phyloP scores from a whole-genome alignment of 2,797 vertebrate genomes.

The Masticophis lateralis region DNA sequence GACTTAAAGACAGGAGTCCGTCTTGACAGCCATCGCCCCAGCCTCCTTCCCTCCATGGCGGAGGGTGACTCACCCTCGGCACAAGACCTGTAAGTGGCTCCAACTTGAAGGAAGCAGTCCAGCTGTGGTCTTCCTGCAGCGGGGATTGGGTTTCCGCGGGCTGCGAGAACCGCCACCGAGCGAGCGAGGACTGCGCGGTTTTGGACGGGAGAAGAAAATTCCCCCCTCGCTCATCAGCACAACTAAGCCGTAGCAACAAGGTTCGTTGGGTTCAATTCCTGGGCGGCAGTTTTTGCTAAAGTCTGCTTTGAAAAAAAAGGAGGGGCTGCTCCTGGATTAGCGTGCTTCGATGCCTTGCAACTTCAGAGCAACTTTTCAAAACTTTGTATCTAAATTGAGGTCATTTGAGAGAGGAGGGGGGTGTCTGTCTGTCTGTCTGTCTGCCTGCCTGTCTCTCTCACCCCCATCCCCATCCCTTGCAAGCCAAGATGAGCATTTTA shows the following conservation, averaged over 20 bases:
- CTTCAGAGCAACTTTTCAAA: slow-evolving; percentile 66
- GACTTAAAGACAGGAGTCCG: slow-evolving; percentile 27
- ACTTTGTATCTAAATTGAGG: slow-evolving; percentile 51
- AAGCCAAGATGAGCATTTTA: background rate
- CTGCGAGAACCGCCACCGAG: slow-evolving; percentile 48
- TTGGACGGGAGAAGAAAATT: slow-evolving; percentile 49
- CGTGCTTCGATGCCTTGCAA: slow-evolving; percentile 56
- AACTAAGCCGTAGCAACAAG: slow-evolving; percentile 58
- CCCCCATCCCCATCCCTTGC: background rate
- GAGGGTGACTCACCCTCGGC: slow-evolving; percentile 2
- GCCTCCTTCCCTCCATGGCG: background rate
- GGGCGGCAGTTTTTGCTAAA: slow-evolving; percentile 47
- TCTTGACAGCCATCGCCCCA: background rate
- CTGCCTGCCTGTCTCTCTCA: background rate
- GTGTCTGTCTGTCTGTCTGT: background rate
- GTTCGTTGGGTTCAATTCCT: slow-evolving; percentile 61
- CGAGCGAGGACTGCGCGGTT: slow-evolving; percentile 38
- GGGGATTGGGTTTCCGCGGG: slow-evolving; percentile 61
- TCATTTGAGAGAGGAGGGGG: slow-evolving; percentile 42
- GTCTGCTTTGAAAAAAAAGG: slow-evolving; percentile 37
- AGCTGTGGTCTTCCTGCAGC: slow-evolving; percentile 57
- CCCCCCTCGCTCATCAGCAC: slow-evolving; percentile 36
- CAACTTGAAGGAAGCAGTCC: slow-evolving; percentile 54
- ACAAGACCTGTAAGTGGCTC: background rate
- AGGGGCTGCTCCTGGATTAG: slow-evolving; percentile 39